Conservation (phyloP, 2,888 invertebrate species). For the Drosophila parthenogenetica region DNA sequence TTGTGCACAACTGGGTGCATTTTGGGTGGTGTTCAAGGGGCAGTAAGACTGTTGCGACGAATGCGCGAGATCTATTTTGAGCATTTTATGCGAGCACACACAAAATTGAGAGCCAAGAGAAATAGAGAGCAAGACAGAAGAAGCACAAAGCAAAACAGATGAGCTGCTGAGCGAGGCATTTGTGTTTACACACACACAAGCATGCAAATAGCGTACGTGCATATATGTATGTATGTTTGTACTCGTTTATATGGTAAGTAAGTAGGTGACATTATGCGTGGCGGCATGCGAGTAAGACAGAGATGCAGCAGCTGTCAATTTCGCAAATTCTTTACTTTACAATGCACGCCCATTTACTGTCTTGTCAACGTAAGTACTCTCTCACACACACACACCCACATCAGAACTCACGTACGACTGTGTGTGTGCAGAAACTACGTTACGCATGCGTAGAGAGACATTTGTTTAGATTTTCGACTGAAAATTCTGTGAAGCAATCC, state of each 20-base stretch:
- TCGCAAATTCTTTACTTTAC: constrained; percentile 34
- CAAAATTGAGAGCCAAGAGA: constrained; percentile 8
- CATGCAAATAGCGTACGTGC: background rate
- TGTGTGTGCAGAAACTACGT: constrained; percentile 34
- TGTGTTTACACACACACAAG: constrained; percentile 1
- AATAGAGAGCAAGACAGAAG: constrained; percentile 30
- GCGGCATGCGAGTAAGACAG: constrained; percentile 28
- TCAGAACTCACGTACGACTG: background rate
- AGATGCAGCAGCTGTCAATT: constrained; percentile 51
- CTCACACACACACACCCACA: constrained; percentile 5
- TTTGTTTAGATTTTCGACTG: constrained; percentile 25
- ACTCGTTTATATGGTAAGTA: constrained; percentile 14
- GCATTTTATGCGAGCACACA: constrained; percentile 48
- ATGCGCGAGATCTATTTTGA: constrained; percentile 61
- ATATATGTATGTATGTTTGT: background rate
- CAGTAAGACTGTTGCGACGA: constrained; percentile 11
- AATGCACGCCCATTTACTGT: constrained; percentile 38
- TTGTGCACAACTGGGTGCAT: constrained; percentile 15
- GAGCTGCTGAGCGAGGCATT: constrained; percentile 6
- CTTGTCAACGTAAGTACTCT: background rate
- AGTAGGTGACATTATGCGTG: constrained; percentile 64
- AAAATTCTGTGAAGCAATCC: constrained; percentile 42
- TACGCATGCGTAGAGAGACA: constrained; percentile 57
- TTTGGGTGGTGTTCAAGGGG: constrained; percentile 29
- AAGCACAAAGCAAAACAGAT: constrained; percentile 14